phyloP scores from a whole-genome alignment of 2,113 vertebrate species.

The Cyphomyrus plagiostoma region DNA sequence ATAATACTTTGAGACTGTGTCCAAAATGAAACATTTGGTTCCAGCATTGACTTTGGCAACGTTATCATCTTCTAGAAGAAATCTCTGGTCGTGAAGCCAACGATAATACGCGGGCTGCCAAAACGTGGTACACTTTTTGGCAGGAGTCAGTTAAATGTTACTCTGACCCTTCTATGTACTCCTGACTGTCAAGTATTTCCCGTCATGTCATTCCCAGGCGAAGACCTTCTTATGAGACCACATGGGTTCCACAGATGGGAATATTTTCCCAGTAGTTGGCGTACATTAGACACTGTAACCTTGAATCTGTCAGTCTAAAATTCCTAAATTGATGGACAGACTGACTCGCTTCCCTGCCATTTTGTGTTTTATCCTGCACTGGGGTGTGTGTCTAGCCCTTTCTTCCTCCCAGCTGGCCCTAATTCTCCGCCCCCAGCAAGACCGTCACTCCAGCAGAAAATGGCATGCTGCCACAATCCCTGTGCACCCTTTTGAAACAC shows the following conservation, averaged over 20 bases:
- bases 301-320: neutral
- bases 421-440: neutral
- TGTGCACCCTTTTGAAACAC: neutral
- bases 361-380: neutral
- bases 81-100: conserved; percentile 12
- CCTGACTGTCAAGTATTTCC: neutral
- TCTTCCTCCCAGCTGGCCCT: neutral
- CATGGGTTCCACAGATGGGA: neutral
- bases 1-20: conserved; percentile 14
- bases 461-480: neutral
- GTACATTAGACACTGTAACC: neutral
- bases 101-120: neutral
- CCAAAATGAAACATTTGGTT: conserved; percentile 21
- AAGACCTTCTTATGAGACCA: neutral
- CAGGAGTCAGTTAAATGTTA: conserved; percentile 7
- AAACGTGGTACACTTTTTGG: neutral
- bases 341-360: neutral
- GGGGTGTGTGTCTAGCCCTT: neutral
- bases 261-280: neutral
- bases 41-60: conserved; percentile 17
- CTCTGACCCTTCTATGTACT: conserved; percentile 7
- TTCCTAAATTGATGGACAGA: conserved; percentile 8
- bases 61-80: conserved; percentile 5
- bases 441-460: neutral
- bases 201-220: neutral